Percentiles rank a stretch among this genome's conserved stretches.
These are phyloP conservation scores for Schlechtendalia chinensis DNA, from an alignment of 1,140 invertebrate species.

Conservation along the genomic window DNA sequence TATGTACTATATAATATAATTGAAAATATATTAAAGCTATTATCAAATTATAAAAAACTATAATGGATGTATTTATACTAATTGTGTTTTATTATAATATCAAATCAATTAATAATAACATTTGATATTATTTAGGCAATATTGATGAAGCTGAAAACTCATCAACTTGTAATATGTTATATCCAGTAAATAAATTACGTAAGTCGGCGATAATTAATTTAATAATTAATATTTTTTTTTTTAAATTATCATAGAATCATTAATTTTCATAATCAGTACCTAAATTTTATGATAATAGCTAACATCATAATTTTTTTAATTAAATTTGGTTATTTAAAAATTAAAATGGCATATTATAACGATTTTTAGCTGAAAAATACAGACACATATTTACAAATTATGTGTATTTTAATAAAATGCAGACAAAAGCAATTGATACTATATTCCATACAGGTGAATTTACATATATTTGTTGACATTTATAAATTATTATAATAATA, in stretches of 20 bases:
- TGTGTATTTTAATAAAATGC: conserved; percentile 70
- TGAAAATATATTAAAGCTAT: too few species aligned
- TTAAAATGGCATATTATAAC: too few species aligned
- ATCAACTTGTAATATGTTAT: conserved; percentile 5
- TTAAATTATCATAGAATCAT: background rate
- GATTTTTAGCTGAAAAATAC: conserved; percentile 57
- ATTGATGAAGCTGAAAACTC: background rate
- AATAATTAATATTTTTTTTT: background rate
- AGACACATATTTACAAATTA: conserved; percentile 62
- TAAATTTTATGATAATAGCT: background rate
- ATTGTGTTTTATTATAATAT: background rate
- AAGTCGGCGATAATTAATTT: background rate
- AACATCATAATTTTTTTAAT: too few species aligned
- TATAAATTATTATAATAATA: too few species aligned
- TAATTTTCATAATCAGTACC: background rate
- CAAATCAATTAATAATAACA: background rate
- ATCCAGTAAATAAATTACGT: conserved; percentile 42
- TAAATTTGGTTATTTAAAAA: too few species aligned
- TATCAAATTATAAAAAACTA: too few species aligned
- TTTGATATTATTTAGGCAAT: background rate
- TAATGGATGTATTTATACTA: background rate
- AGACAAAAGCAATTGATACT: conserved; percentile 69
- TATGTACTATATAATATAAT: too few species aligned
- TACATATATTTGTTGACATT: background rate
- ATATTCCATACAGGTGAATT: conserved; percentile 64